Percentiles rank a stretch among this genome's conserved stretches.
phyloP scores from a whole-genome alignment of 2,113 vertebrate species.

The Noctilio leporinus region DNA sequence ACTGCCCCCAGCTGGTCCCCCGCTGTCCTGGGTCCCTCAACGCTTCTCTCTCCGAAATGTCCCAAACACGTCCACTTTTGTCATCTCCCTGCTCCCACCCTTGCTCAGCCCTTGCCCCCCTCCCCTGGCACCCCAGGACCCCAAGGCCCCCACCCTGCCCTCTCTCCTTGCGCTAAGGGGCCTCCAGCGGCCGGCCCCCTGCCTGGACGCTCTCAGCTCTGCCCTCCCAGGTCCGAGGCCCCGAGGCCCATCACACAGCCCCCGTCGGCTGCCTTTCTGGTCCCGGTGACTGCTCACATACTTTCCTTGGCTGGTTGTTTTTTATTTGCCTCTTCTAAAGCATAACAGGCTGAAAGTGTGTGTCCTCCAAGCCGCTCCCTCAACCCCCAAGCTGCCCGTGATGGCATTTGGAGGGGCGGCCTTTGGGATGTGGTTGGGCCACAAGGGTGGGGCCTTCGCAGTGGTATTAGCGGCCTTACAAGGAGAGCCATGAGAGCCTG shows the following conservation, averaged over 20 bases:
- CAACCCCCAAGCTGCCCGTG: fast-evolving
- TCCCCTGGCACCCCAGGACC: background rate
- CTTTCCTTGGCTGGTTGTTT: fast-evolving
- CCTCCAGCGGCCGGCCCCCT: background rate
- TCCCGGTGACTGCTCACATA: fast-evolving
- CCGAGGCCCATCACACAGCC: background rate
- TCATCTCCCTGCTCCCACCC: too few relatives aligned
- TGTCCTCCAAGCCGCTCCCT: fast-evolving
- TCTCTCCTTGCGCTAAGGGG: background rate
- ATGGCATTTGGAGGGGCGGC: background rate
- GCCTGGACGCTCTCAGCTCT: background rate
- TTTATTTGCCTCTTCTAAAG: background rate
- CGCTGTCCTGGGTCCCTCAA: background rate
- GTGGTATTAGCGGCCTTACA: background rate
- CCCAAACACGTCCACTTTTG: background rate
- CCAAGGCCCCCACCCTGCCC: too few relatives aligned
- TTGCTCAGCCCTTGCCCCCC: fast-evolving
- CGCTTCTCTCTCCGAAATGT: background rate
- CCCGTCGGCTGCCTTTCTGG: background rate
- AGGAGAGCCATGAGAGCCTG: too few relatives aligned
- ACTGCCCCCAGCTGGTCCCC: background rate
- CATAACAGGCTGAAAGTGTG: fast-evolving
- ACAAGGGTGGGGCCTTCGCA: fast-evolving
- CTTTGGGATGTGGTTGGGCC: background rate
- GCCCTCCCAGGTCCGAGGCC: background rate